These are phyloP conservation scores for Euproctis similis DNA, from an alignment of 2,888 invertebrate species.

Conservation along the genomic window DNA sequence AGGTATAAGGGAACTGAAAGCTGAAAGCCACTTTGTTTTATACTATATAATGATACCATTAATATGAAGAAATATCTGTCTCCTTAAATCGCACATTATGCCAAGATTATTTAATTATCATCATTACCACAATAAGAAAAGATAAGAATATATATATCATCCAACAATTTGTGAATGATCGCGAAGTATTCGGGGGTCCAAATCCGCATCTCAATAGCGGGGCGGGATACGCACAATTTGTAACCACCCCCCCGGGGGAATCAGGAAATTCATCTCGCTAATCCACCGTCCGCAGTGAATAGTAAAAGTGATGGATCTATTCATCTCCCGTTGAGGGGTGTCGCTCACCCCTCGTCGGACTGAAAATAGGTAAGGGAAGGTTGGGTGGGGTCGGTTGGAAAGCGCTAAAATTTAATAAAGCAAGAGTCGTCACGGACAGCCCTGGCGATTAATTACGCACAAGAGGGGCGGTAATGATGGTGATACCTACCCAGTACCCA, in stretches of 20 bases:
- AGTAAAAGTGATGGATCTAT: constrained; percentile 74
- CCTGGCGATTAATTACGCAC: constrained; percentile 71
- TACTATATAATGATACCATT: too few species aligned
- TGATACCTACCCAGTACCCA: constrained; percentile 52
- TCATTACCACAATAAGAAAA: too few species aligned
- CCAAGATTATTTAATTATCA: too few species aligned
- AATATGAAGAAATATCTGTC: too few species aligned
- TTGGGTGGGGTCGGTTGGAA: constrained; percentile 28
- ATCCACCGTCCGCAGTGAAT: constrained; percentile 65
- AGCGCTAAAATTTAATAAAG: constrained; percentile 76
- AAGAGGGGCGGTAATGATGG: constrained; percentile 60
- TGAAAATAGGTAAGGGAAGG: too few species aligned
- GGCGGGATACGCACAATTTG: constrained; percentile 44
- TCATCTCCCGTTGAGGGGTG: constrained; percentile 42
- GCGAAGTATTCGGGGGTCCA: constrained; percentile 42
- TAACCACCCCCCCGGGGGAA: constrained; percentile 51
- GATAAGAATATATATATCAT: constrained; percentile 8
- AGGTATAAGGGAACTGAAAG: too few species aligned
- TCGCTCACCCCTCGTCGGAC: constrained; percentile 6
- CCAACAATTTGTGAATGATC: constrained; percentile 32
- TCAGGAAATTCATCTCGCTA: constrained; percentile 69
- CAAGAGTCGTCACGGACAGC: constrained; percentile 50
- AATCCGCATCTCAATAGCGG: constrained; percentile 45
- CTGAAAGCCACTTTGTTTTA: too few species aligned
- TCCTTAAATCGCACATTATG: too few species aligned